phyloP scores from a whole-genome alignment of 2,888 invertebrate genomes.

The Brachypterus glaber region DNA sequence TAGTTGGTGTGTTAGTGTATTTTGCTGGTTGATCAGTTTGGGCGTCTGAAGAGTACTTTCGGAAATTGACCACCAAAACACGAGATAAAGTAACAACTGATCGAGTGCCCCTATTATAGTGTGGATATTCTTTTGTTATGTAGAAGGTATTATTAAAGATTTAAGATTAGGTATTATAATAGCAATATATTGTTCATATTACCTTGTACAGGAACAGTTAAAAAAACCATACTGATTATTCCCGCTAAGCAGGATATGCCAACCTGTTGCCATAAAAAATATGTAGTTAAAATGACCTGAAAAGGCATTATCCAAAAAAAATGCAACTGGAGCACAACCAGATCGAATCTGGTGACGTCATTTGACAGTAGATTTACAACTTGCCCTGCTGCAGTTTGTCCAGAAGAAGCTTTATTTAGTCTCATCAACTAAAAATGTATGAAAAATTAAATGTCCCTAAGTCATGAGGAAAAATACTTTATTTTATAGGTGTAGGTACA shows the following conservation, averaged over 20 bases:
- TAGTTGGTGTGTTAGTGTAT: too few relatives aligned
- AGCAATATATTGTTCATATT: too few relatives aligned
- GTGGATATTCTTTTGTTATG: too few relatives aligned
- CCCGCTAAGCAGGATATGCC: slow-evolving; percentile 49
- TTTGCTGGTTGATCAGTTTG: too few relatives aligned
- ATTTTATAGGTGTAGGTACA: too few relatives aligned
- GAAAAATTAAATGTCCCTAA: not conserved
- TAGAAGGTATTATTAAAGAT: too few relatives aligned
- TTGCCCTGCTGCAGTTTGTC: slow-evolving; percentile 71
- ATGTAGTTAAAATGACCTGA: slow-evolving; percentile 53
- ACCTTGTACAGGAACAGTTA: slow-evolving; percentile 43
- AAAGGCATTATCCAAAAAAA: slow-evolving; percentile 71
- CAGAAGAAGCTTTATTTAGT: slow-evolving; percentile 57
- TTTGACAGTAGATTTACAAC: slow-evolving; percentile 75
- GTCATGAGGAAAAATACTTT: slow-evolving; percentile 5
- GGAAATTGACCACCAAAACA: too few relatives aligned
- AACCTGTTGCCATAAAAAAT: slow-evolving; percentile 46
- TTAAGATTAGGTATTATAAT: too few relatives aligned
- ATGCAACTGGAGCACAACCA: slow-evolving; percentile 58
- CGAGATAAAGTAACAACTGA: too few relatives aligned
- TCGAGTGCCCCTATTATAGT: too few relatives aligned
- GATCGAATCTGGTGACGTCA: slow-evolving; percentile 71
- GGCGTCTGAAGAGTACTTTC: too few relatives aligned
- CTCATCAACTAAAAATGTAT: slow-evolving; percentile 42
- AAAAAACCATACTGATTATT: slow-evolving; percentile 43